Evolutionary conservation across 53 echinoderm and acorn worm species (phyloP), one percentile per base, ranked within the genome.

Genomic region (Arbacia lixula): DNA sequence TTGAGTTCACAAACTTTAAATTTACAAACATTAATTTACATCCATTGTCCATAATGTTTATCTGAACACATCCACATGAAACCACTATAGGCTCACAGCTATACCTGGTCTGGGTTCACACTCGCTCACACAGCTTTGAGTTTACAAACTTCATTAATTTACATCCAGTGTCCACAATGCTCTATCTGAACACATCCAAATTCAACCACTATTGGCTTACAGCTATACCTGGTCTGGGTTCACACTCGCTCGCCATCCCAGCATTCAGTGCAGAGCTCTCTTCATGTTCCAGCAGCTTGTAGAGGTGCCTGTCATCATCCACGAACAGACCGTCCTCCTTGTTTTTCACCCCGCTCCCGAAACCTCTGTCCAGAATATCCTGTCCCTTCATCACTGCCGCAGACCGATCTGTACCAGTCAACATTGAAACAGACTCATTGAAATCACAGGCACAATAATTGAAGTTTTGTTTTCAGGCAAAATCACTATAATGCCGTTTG

Each of bases 281-380:
- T 11, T 98, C 98, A 82, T 98, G 85, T 50, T 98, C 98, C 12
- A 92, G 72, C 39, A 98, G 90, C 2, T 87, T 90, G 49, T 90
- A 94, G 38, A 93, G 60, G 40, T 26, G 30, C 12, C 67, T 76
- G 16, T 90, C 87, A 36, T 84, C 73, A 76, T 98, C 98, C 39
- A 85, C 78, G 80, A 98, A 98, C 29, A 51, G 68, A 3, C 62
- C 85, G 1, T 86, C 86, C 14, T 73, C 52, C 22, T 71, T 37
- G 1, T 85, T 78, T 55, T 92, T 92, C 14, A 90, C 71, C 1
- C 64, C 29, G 32, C 72, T 90, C 28, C 86, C 90, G 77, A 94
- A 98, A 9, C 89, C 88, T 35, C 83, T 76, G 40, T 94, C 88
- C 3, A 98, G 58, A 37, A 94, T 22, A 0, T 67, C 83, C 71